Percentiles rank a stretch among this genome's conserved stretches.
These are phyloP conservation scores for Aphelenchoides avenae DNA, from an alignment of 1,140 invertebrate genomes.

Conservation along the genomic window DNA sequence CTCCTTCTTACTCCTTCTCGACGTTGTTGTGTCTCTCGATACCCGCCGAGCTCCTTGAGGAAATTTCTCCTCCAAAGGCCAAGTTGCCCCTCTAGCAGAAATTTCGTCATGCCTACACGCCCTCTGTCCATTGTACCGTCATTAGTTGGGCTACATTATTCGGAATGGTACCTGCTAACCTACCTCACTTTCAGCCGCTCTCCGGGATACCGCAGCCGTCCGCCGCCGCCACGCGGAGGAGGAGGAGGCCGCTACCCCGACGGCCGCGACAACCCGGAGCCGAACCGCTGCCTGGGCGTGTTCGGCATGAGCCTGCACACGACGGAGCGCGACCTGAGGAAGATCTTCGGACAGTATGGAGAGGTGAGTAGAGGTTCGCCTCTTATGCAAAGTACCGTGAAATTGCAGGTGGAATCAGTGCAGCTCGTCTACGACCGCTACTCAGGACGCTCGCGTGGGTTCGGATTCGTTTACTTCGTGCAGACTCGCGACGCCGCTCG, in stretches of 20 bases:
- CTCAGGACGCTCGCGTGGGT: conserved; percentile 83
- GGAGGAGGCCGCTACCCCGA: conserved; percentile 20
- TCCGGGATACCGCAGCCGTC: too few species aligned
- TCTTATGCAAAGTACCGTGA: neutral
- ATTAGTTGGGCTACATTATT: too few species aligned
- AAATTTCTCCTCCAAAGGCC: too few species aligned
- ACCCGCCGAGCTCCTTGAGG: too few species aligned
- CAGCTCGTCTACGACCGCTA: conserved; percentile 47
- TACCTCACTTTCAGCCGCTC: too few species aligned
- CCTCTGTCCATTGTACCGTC: too few species aligned
- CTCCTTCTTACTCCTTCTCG: too few species aligned
- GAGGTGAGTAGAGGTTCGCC: conserved; percentile 8
- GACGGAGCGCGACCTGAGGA: conserved; percentile 23
- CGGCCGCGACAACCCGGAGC: conserved; percentile 34
- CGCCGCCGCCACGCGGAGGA: too few species aligned
- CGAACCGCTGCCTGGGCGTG: conserved; percentile 31
- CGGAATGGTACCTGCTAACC: too few species aligned
- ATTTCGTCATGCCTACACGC: too few species aligned
- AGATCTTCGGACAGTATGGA: conserved; percentile 37
- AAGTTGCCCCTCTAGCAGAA: too few species aligned
- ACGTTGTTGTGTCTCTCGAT: too few species aligned
- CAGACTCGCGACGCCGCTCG: conserved; percentile 80
- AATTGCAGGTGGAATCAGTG: neutral
- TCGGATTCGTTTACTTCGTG: conserved; percentile 93
- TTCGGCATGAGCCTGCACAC: conserved; percentile 40